A percentile compares a stretch with the other conserved stretches of the same genome.
Conservation (phyloP, 2,113 vertebrate species). For the Mobula birostris region DNA sequence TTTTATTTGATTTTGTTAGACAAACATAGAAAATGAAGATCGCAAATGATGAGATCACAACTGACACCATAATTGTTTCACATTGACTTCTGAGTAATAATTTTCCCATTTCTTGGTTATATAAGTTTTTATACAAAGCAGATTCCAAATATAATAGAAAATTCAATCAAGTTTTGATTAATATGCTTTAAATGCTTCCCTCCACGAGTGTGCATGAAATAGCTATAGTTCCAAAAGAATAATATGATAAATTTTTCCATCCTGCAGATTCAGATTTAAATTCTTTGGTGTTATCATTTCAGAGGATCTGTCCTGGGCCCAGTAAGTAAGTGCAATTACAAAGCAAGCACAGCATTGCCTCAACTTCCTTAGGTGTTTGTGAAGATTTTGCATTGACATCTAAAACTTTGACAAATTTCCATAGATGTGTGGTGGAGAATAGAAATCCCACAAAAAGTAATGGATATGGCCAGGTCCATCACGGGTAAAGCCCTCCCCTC, state of each 20-base stretch:
- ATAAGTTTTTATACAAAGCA: neutral
- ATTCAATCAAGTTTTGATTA: neutral
- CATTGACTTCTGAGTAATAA: neutral
- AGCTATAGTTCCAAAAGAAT: neutral
- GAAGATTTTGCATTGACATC: too few species aligned
- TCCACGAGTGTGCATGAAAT: neutral
- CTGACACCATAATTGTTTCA: neutral
- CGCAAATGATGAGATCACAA: neutral
- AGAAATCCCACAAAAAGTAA: too few species aligned
- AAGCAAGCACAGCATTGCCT: too few species aligned
- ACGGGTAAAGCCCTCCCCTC: too few species aligned
- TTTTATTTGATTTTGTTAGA: neutral
- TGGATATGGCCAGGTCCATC: too few species aligned
- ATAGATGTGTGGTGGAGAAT: too few species aligned
- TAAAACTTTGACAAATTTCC: too few species aligned
- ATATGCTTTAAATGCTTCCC: neutral
- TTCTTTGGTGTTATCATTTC: too few species aligned
- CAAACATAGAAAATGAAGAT: neutral
- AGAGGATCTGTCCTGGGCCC: too few species aligned
- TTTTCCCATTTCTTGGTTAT: neutral
- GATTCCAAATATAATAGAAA: neutral
- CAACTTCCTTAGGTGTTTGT: too few species aligned
- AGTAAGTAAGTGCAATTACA: too few species aligned
- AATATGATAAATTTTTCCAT: neutral
- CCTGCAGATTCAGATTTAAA: neutral